A percentile compares a stretch with the other conserved stretches of the same genome.
These are phyloP conservation scores for Microcebus griseorufus DNA, from an alignment of 2,113 vertebrate genomes.

Conservation along the genomic window DNA sequence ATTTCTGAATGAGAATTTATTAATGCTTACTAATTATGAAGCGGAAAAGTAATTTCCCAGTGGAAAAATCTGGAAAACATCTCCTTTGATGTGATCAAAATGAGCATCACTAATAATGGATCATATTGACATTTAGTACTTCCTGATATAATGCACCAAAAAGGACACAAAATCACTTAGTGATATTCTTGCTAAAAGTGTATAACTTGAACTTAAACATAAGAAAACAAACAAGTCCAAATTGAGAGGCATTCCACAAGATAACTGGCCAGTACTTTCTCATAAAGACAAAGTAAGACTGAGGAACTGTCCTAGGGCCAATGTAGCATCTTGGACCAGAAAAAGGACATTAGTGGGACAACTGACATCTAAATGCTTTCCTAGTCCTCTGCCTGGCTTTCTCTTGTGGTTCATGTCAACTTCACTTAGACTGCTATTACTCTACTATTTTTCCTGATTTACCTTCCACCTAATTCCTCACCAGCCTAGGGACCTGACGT, in stretches of 20 bases:
- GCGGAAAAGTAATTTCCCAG: neutral
- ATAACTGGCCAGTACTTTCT: neutral
- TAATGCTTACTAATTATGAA: neutral
- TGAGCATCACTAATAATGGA: neutral
- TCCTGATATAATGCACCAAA: neutral
- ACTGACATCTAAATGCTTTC: neutral
- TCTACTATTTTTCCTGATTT: slow-evolving; percentile 27
- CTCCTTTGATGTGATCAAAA: neutral
- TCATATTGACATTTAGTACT: neutral
- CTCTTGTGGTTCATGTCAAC: neutral
- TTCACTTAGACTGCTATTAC: neutral
- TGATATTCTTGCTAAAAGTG: neutral
- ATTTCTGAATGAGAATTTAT: neutral
- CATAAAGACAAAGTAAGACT: neutral
- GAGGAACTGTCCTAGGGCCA: neutral
- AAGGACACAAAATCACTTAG: neutral
- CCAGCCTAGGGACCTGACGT: neutral
- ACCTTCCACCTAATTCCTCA: slow-evolving; percentile 35
- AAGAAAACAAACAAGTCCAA: neutral
- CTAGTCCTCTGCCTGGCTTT: neutral
- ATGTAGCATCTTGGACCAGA: neutral
- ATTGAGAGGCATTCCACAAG: neutral
- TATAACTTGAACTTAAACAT: neutral
- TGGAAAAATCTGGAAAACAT: neutral
- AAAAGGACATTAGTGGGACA: neutral